phyloP scores from a whole-genome alignment of 1,140 invertebrate genomes.

The Temnothorax longispinosus region DNA sequence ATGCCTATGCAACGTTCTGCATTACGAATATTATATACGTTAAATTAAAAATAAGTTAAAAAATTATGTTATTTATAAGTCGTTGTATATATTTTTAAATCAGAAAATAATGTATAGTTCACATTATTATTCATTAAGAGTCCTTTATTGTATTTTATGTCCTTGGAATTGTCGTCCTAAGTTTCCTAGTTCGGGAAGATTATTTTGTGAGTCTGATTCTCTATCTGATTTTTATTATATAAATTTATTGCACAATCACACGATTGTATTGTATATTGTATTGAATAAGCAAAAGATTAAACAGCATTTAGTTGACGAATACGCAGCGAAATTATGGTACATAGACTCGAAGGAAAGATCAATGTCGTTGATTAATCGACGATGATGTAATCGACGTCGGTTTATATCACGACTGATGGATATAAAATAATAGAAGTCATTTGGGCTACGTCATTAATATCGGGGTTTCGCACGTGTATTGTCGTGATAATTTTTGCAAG shows the following conservation, averaged over 20 bases:
- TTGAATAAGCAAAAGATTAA: conserved; percentile 15
- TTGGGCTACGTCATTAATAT: conserved; percentile 79
- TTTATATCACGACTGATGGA: conserved; percentile 73
- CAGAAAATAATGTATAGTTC: neutral
- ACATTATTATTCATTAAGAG: neutral
- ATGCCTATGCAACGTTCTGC: neutral
- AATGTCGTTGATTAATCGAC: conserved; percentile 20
- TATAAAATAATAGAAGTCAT: conserved; percentile 82
- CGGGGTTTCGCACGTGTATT: conserved; percentile 71
- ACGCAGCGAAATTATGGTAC: neutral
- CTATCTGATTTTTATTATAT: neutral
- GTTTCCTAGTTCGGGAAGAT: neutral
- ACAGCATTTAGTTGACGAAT: neutral
- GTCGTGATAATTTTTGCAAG: conserved; percentile 76
- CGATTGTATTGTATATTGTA: neutral
- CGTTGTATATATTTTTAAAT: neutral
- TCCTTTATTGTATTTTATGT: neutral
- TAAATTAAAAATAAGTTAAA: conserved; percentile 9
- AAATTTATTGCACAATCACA: neutral
- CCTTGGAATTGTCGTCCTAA: neutral
- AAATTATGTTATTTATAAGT: neutral
- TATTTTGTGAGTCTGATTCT: neutral
- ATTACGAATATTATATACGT: conserved; percentile 7
- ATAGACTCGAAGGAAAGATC: conserved; percentile 38
- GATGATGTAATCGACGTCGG: conserved; percentile 48